Percentiles rank a stretch among this genome's conserved stretches.
These are phyloP conservation scores for Cephus spinipes DNA, from an alignment of 2,888 invertebrate genomes.

Conservation along the genomic window DNA sequence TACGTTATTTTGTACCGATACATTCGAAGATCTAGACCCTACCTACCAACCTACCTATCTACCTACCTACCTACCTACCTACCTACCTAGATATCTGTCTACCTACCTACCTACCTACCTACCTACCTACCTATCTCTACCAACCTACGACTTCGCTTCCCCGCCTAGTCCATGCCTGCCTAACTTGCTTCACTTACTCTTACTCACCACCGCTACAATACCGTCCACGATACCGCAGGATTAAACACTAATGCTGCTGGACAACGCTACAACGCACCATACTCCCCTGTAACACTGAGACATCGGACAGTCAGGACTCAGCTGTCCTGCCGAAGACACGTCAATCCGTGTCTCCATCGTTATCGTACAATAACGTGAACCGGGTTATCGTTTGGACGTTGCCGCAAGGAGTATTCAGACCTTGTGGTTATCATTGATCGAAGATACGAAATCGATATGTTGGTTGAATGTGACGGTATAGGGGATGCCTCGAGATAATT, in stretches of 20 bases:
- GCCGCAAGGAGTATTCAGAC: background rate
- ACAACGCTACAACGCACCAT: conserved; percentile 21
- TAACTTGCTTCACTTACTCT: conserved; percentile 41
- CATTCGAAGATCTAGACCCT: conserved; percentile 26
- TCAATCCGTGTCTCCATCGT: conserved; percentile 1
- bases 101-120: conserved; percentile 20
- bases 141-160: conserved; percentile 28
- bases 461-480: background rate
- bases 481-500: background rate
- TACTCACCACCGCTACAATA: conserved; percentile 40
- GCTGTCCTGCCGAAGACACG: conserved; percentile 48
- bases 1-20: conserved; percentile 25
- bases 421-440: background rate
- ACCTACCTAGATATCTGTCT: conserved; percentile 39
- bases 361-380: background rate
- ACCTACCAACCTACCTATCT: conserved; percentile 55
- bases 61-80: conserved; percentile 45
- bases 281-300: conserved; percentile 36
- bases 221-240: conserved; percentile 22
- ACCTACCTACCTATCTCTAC: conserved; percentile 31
- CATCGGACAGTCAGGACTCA: conserved; percentile 53
- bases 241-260: conserved; percentile 24
- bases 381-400: background rate
- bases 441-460: background rate
- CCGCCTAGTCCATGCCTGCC: conserved; percentile 20